Percentiles rank a stretch among this genome's conserved stretches.
Evolutionary conservation across 2,797 vertebrate species (phyloP).

Genomic region (Moxostoma hubbsi): DNA sequence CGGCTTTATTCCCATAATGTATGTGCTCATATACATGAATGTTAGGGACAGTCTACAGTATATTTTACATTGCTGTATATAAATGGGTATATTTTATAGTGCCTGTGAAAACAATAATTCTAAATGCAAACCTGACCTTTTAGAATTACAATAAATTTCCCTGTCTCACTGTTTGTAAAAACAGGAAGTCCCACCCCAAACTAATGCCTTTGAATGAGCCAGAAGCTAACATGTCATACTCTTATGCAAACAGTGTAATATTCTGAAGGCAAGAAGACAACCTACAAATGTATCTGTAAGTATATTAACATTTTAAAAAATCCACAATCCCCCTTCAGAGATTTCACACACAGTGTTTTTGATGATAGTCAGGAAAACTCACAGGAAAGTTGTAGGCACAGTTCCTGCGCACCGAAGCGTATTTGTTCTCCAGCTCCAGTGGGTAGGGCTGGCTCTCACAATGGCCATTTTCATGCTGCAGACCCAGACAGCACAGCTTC

Average conservation of each 20-base stretch:
- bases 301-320: neutral
- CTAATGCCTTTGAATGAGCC: too few species aligned
- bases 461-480: conserved; percentile 87
- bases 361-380: conserved; percentile 56
- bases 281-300: neutral
- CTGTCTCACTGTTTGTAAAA: too few species aligned
- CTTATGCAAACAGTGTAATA: neutral
- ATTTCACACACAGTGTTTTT: neutral
- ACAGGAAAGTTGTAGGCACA: conserved; percentile 97
- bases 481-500: conserved; percentile 86
- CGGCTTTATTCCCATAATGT: too few species aligned
- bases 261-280: neutral
- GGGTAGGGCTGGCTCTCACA: conserved; percentile 83
- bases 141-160: too few species aligned
- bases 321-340: neutral
- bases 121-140: too few species aligned
- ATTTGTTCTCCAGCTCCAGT: conserved; percentile 85
- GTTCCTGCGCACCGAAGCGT: conserved; percentile 87
- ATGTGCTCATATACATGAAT: too few species aligned
- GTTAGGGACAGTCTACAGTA: too few species aligned
- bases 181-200: too few species aligned
- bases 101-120: too few species aligned
- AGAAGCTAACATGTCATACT: too few species aligned
- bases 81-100: too few species aligned
- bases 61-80: too few species aligned